Conservation (phyloP, 2,113 vertebrate species). For the Hypomesus transpacificus region DNA sequence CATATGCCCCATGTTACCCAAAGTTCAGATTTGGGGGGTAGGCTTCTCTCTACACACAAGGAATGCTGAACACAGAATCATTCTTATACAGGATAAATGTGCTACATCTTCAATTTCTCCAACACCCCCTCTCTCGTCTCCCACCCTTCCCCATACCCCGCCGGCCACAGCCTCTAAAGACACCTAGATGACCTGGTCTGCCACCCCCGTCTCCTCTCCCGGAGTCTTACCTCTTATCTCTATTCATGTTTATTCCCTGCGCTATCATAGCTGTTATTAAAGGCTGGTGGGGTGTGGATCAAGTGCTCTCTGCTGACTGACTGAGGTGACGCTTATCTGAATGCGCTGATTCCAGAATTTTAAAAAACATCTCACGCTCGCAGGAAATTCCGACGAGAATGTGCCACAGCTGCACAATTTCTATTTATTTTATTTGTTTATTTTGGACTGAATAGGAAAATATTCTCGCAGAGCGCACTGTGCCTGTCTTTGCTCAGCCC, state of each 20-base stretch:
- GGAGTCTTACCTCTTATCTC: slow-evolving; percentile 3
- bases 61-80: too few species aligned
- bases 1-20: too few species aligned
- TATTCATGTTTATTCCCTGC: slow-evolving; percentile 23
- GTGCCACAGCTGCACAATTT: slow-evolving; percentile 6
- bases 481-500: slow-evolving; percentile 24
- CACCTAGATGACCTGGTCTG: not conserved
- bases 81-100: too few species aligned
- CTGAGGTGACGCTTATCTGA: not conserved
- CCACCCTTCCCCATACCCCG: too few species aligned
- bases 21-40: too few species aligned
- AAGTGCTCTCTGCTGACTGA: slow-evolving; percentile 12
- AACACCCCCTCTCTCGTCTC: too few species aligned
- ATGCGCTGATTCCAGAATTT: slow-evolving; percentile 37
- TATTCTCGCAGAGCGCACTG: slow-evolving; percentile 24
- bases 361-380: not conserved
- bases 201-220: not conserved
- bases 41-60: too few species aligned
- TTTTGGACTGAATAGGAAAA: slow-evolving; percentile 33
- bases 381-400: slow-evolving; percentile 31
- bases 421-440: not conserved
- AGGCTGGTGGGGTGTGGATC: slow-evolving; percentile 9
- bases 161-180: too few species aligned
- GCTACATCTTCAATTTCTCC: too few species aligned
- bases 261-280: slow-evolving; percentile 32